These are phyloP conservation scores for Melanotus villosus DNA, from an alignment of 2,888 invertebrate species.

Conservation along the genomic window DNA sequence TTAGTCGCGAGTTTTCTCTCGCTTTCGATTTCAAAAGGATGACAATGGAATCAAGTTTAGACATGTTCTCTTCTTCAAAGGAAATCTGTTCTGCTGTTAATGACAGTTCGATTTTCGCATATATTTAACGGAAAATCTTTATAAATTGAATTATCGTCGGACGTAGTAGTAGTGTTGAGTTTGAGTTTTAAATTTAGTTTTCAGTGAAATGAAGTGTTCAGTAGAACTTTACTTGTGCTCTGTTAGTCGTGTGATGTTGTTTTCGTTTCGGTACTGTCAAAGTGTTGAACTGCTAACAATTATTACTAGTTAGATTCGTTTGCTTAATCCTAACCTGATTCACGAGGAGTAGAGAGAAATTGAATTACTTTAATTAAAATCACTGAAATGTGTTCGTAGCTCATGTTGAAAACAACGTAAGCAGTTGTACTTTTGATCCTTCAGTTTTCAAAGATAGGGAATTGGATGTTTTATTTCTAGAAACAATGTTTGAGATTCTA, in stretches of 20 bases:
- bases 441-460: no score
- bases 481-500: no score
- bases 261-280: neutral
- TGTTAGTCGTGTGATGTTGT: neutral
- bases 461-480: no score
- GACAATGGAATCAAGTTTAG: conserved; percentile 9
- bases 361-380: conserved; percentile 15
- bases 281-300: neutral
- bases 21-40: conserved; percentile 11
- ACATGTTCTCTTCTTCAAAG: neutral
- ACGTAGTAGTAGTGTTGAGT: no score
- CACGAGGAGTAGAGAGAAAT: neutral
- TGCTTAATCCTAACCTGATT: conserved; percentile 16
- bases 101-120: neutral
- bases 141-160: no score
- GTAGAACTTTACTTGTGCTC: no score
- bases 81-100: conserved; percentile 4
- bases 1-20: conserved; percentile 5
- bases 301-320: conserved; percentile 3
- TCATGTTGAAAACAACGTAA: neutral
- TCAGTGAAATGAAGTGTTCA: no score
- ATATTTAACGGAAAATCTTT: no score
- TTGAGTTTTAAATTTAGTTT: no score
- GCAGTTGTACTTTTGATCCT: no score
- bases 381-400: neutral